Evolutionary conservation across 2,888 invertebrate genomes (phyloP), one percentile per base, ranked within the genome.

Genomic region (Sinelater perroti): DNA sequence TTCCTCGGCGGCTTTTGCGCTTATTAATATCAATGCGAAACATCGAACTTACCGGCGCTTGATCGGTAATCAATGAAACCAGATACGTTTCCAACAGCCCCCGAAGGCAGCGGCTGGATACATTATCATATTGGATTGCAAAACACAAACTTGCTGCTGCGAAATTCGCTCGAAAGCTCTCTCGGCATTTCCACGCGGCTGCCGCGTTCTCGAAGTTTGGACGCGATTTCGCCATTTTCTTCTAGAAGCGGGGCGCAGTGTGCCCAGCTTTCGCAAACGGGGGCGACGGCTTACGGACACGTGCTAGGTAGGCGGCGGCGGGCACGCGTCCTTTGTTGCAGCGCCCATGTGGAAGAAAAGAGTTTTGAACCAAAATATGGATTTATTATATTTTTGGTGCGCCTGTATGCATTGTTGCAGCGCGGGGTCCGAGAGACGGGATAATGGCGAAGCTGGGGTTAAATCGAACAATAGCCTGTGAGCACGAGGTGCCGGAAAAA

Each of bases 81-180:
- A 47, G 57, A 57, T 57, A 57, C 57, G 40, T 51, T 57, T 45
- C 35, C 42, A 24, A 44, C 13, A 56, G 24, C 46, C 31, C 26
- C 31, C 26, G 30, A 36, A 33, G 46, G 46, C 45, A 50, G 46
- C 40, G 21, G 40, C 46, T 46, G 18, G 51, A 46, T 57, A 46
- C 57, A 57, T 57, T 57, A 57, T 57, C 36, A 52, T 46, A 57
- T 57, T 45, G 46, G 52, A 51, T 57, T 57, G 51, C 57, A 51
- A 44, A 57, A 46, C 46, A 56, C 33, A 55, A 54, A 42, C 55
- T 55, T 55, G 35, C 35, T 18, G 33, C 13, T 51, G 35, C 38
- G 33, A 52, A 42, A 51, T 51, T 40, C 52, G 20, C 31, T 40
- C 52, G 20, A 21, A 33, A 38, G 18, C 33, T 51, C 30, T 28